Conservation (phyloP, 2,113 vertebrate genomes). For the Philantomba maxwellii region DNA sequence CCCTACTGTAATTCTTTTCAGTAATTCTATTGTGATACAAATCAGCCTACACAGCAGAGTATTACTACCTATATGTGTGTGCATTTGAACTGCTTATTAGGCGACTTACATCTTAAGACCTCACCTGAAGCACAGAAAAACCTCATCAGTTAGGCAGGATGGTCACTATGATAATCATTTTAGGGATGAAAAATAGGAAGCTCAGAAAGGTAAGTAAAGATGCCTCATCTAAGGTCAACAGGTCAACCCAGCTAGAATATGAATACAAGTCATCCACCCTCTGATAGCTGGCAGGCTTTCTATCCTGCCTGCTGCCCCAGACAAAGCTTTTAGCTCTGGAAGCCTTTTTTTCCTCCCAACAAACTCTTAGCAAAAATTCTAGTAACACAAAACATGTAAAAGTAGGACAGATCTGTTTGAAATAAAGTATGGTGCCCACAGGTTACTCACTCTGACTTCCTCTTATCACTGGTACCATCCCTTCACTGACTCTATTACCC, state of each 20-base stretch:
- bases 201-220: not conserved
- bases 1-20: not conserved
- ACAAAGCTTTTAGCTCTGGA: not conserved
- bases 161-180: not conserved
- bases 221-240: not conserved
- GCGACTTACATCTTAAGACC: not conserved
- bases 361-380: not conserved
- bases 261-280: not conserved
- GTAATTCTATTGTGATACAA: not conserved
- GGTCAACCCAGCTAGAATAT: not conserved
- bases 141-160: not conserved
- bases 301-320: not conserved
- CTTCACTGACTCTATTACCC: not conserved
- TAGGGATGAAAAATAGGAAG: not conserved
- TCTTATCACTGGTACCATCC: not conserved
- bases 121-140: not conserved
- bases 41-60: not conserved
- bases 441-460: not conserved
- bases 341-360: not conserved
- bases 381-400: not conserved
- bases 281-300: not conserved
- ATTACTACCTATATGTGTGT: not conserved
- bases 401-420: not conserved
- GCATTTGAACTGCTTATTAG: not conserved
- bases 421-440: not conserved